Conservation (phyloP, 2,797 vertebrate genomes). For the Neomorphus geoffroyi region DNA sequence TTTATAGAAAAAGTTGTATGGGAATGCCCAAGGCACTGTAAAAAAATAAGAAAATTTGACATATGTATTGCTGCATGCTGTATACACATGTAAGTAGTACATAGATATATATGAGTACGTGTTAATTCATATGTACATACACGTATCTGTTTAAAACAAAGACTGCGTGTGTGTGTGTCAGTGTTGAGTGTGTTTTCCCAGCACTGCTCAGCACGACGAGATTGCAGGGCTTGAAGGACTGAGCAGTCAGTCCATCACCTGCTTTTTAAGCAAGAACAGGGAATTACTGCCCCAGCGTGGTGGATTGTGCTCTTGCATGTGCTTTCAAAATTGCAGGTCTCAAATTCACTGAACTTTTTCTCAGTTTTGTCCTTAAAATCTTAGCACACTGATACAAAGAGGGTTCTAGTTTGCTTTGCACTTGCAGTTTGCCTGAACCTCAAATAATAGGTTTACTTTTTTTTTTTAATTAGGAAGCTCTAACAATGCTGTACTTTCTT, state of each 20-base stretch:
- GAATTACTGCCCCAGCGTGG: slow-evolving; percentile 30
- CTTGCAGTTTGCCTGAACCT: not conserved
- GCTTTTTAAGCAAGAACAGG: not conserved
- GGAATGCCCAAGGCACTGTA: not conserved
- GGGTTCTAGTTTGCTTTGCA: not conserved
- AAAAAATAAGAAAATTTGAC: not conserved
- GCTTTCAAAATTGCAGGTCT: not conserved
- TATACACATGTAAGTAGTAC: too few species aligned
- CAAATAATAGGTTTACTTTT: not conserved
- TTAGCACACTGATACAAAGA: not conserved
- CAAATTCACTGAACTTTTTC: not conserved
- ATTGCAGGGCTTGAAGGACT: not conserved
- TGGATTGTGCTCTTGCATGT: not conserved
- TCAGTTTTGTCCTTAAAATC: not conserved
- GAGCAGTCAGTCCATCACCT: accelerated
- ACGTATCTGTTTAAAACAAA: accelerated
- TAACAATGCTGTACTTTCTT: not conserved
- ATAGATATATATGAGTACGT: accelerated
- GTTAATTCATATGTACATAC: not conserved
- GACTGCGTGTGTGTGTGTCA: not conserved
- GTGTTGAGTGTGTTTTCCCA: not conserved
- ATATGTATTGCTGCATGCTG: not conserved
- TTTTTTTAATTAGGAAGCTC: not conserved
- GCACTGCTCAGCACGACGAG: not conserved
- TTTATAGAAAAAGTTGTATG: not conserved